These are phyloP conservation scores for Agonopterix heracliana DNA, from an alignment of 2,888 invertebrate species.

Conservation along the genomic window DNA sequence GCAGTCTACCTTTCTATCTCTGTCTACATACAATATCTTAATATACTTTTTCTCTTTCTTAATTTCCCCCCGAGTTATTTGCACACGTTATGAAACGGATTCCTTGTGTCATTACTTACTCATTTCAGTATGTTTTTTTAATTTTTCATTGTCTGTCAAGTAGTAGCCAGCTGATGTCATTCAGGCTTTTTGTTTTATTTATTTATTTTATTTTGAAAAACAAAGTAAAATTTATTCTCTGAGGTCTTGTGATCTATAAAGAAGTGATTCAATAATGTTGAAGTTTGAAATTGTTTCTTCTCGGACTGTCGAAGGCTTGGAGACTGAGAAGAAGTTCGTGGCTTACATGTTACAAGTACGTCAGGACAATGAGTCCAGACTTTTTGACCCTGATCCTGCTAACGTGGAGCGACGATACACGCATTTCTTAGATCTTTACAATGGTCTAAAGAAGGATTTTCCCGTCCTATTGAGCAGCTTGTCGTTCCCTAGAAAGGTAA, in stretches of 20 bases:
- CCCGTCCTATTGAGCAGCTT: slow-evolving; percentile 70
- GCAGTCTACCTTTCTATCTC: no score
- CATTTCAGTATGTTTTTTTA: no score
- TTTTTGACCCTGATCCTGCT: slow-evolving; percentile 76
- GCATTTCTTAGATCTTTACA: slow-evolving; percentile 81
- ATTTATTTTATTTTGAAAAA: background rate
- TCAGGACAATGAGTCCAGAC: slow-evolving; percentile 64
- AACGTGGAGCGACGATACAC: slow-evolving; percentile 83
- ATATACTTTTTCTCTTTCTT: no score
- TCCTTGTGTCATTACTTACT: no score
- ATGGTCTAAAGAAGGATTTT: slow-evolving; percentile 76
- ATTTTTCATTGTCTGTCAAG: no score
- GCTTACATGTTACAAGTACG: slow-evolving; percentile 81
- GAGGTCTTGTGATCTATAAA: no score
- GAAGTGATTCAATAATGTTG: slow-evolving; percentile 46
- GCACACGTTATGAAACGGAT: no score
- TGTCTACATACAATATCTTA: no score
- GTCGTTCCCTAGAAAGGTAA: slow-evolving; percentile 81
- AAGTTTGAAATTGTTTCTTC: slow-evolving; percentile 82
- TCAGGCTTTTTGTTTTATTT: background rate
- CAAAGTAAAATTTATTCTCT: background rate
- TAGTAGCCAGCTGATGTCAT: no score
- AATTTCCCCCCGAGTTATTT: no score
- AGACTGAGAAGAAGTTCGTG: slow-evolving; percentile 81
- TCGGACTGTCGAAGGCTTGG: slow-evolving; percentile 77